Base-by-base conservation (phyloP, 1,140 invertebrate genomes). In the Holotrichia oblita region DNA sequence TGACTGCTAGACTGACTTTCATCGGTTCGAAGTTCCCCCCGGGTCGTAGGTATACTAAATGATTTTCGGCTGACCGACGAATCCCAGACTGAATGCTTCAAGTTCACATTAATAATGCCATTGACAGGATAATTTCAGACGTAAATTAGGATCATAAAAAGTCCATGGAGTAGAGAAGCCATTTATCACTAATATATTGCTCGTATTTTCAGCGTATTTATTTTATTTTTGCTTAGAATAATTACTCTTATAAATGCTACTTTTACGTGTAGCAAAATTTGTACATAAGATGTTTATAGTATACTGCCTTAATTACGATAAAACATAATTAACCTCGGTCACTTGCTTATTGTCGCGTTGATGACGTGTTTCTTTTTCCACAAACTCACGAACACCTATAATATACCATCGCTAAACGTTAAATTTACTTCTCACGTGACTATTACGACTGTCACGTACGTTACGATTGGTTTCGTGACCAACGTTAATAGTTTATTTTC, bases 401-500 rank as follows among this genome's bases (percentile, higher is more conserved):
- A 27, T 17, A n/a, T 17, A 55, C 48, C n/a, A 17, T 14, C 48
- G 48, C n/a, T 34, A 22, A 69, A 69, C 61, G 22, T 20, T 69
- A 69, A 69, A 69, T 69, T 69, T 34, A 34, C 61, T 34, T 6
- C 22, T 69, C 61, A 7, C 61, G 61, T 69, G 61, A 69, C 61
- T 69, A 27, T 69, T 27, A 22, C 22, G 22, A 34, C 27, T 69
- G 61, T 69, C 61, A 69, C 61, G 61, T 69, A 34, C 61, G 61
- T 8, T 69, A 34, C 22, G 61, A 69, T 69, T 69, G 61, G 22
- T 69, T 69, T 69, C 61, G 61, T 69, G 61, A 69, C 61, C 20
- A 34, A 69, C 20, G 61, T 69, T 69, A 69, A 69, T 69, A 69
- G 61, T 69, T 69, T 69, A 69, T 69, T 69, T 69, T 69, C 61